A percentile compares a stretch with the other conserved stretches of the same genome.
Evolutionary conservation across 2,888 invertebrate species (phyloP).

Genomic region (Leptopilina syphax): DNA sequence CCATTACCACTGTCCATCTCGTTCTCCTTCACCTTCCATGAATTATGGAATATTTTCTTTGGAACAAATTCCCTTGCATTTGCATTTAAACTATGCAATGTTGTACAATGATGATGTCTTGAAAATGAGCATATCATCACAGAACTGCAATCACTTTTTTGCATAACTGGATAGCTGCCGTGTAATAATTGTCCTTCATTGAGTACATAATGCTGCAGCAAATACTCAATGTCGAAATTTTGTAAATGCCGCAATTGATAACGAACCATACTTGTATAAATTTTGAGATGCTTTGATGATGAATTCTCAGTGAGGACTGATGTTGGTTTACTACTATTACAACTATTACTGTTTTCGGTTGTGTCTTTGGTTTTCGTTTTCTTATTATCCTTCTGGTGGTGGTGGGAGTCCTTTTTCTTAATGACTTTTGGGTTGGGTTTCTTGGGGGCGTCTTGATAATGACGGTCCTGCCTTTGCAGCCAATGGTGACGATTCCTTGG

Average conservation of each 20-base stretch:
- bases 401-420: not conserved
- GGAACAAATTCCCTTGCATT: conserved; percentile 85
- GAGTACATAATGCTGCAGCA: conserved; percentile 82
- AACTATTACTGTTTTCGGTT: no score
- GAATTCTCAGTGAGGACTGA: no score
- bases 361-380: no score
- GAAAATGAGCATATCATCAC: conserved; percentile 81
- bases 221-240: conserved; percentile 78
- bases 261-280: not conserved
- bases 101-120: conserved; percentile 44
- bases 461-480: conserved; percentile 35
- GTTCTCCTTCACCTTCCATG: conserved; percentile 60
- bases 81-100: conserved; percentile 79
- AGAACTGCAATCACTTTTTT: conserved; percentile 80
- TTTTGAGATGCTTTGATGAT: no score
- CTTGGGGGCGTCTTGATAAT: conserved; percentile 41
- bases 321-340: no score
- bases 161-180: conserved; percentile 86
- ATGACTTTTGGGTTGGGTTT: not conserved
- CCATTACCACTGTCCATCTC: conserved; percentile 69
- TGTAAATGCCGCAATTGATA: conserved; percentile 70
- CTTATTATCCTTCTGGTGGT: no score
- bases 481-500: not conserved
- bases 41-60: conserved; percentile 19
- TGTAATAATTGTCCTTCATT: conserved; percentile 81